Evolutionary conservation across 2,888 invertebrate species (phyloP).

Genomic region (Macropis europaea): DNA sequence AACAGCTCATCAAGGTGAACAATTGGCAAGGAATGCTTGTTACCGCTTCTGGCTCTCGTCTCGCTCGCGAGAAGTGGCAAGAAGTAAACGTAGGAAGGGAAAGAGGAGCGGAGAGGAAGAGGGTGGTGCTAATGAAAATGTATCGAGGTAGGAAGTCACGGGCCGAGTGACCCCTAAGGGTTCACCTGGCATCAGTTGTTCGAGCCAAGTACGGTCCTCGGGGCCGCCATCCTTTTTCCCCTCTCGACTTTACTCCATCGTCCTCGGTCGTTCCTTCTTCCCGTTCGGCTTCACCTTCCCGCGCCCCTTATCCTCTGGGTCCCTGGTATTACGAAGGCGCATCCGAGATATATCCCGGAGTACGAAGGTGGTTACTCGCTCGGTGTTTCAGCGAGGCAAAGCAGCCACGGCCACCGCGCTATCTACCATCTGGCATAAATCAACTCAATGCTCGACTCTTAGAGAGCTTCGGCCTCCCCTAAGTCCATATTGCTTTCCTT

Average conservation of each 20-base stretch:
- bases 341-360: conserved; percentile 59
- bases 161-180: conserved; percentile 51
- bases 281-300: conserved; percentile 4
- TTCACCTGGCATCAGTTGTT: conserved; percentile 52
- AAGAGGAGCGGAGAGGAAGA: not conserved
- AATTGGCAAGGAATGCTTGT: no score
- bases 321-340: conserved; percentile 55
- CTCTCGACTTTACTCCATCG: conserved; percentile 12
- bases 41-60: no score
- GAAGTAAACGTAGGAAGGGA: not conserved
- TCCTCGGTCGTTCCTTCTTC: conserved; percentile 29
- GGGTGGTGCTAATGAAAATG: conserved; percentile 69
- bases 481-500: conserved; percentile 72
- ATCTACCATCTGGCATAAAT: conserved; percentile 79
- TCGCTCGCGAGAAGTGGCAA: conserved; percentile 14
- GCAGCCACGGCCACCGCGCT: conserved; percentile 68
- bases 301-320: conserved; percentile 21
- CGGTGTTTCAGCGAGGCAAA: conserved; percentile 63
- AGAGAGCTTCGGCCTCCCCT: conserved; percentile 71
- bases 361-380: conserved; percentile 58
- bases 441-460: conserved; percentile 77
- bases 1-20: no score
- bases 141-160: conserved; percentile 66
- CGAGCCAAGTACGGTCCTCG: conserved; percentile 44
- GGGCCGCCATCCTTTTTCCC: conserved; percentile 26